phyloP scores from a whole-genome alignment of 2,113 vertebrate genomes.

The Hemiprocne comata region DNA sequence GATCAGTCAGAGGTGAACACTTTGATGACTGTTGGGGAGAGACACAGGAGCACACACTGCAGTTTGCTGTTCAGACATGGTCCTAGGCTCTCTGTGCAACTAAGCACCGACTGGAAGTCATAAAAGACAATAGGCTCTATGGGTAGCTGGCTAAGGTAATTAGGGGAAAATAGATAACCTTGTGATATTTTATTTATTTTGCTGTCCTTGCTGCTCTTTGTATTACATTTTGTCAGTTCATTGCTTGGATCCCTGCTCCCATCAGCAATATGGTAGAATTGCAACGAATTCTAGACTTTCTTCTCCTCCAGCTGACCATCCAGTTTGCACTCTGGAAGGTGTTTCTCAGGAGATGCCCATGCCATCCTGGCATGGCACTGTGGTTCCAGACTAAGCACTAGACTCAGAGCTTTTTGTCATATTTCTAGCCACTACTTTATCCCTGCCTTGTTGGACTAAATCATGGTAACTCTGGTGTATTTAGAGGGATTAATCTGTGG shows the following conservation, averaged over 20 bases:
- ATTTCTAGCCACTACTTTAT: background rate
- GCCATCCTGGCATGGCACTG: background rate
- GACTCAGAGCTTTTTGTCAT: background rate
- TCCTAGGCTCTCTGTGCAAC: background rate
- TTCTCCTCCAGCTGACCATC: background rate
- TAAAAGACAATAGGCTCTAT: background rate
- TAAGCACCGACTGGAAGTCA: background rate
- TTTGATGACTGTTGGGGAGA: background rate
- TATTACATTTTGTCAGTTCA: background rate
- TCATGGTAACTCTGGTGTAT: background rate
- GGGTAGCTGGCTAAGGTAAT: background rate
- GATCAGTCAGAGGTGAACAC: background rate
- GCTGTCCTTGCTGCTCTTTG: background rate
- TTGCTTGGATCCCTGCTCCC: background rate
- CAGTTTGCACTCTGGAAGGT: background rate
- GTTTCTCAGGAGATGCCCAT: background rate
- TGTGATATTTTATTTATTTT: background rate
- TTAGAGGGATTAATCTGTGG: background rate
- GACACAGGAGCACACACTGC: rapidly evolving
- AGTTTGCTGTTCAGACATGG: background rate
- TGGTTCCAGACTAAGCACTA: background rate
- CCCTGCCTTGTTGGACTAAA: background rate
- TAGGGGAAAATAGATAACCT: background rate
- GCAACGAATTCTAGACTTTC: background rate
- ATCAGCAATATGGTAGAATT: background rate